A percentile compares a stretch with the other conserved stretches of the same genome.
Evolutionary conservation across 2,888 invertebrate genomes (phyloP).

Genomic region (Fabriciana adippe): DNA sequence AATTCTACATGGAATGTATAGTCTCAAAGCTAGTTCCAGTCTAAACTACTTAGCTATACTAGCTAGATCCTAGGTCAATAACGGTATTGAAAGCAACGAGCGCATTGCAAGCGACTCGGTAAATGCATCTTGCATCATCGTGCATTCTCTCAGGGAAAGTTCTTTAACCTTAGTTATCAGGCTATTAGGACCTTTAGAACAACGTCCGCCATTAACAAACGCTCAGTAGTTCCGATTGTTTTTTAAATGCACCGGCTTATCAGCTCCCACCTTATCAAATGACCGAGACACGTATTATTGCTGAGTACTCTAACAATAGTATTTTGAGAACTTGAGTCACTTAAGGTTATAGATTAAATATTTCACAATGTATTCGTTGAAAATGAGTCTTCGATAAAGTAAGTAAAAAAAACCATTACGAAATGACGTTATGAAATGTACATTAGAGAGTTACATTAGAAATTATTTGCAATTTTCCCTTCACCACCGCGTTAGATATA

Average conservation of each 20-base stretch:
- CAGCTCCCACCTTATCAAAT: slow-evolving; percentile 66
- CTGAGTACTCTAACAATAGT: slow-evolving; percentile 48
- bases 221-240: slow-evolving; percentile 58
- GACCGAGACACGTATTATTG: slow-evolving; percentile 61
- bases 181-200: slow-evolving; percentile 50
- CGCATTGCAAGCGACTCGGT: slow-evolving; percentile 62
- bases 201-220: slow-evolving; percentile 42
- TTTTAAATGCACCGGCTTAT: slow-evolving; percentile 68
- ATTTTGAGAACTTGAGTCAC: slow-evolving; percentile 48
- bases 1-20: slow-evolving; percentile 38
- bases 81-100: slow-evolving; percentile 64
- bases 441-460: slow-evolving; percentile 5
- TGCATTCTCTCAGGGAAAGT: slow-evolving; percentile 53
- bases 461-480: slow-evolving; percentile 20
- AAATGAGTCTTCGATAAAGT: slow-evolving; percentile 8
- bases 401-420: not conserved
- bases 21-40: slow-evolving; percentile 31
- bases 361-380: not conserved
- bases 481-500: slow-evolving; percentile 7
- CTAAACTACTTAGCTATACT: slow-evolving; percentile 40
- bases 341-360: slow-evolving; percentile 26
- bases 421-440: slow-evolving; percentile 5
- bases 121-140: slow-evolving; percentile 64
- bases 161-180: slow-evolving; percentile 61
- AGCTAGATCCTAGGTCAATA: slow-evolving; percentile 60